These are phyloP conservation scores for Rhinoraja longicauda DNA, from an alignment of 2,797 vertebrate genomes.

Conservation along the genomic window DNA sequence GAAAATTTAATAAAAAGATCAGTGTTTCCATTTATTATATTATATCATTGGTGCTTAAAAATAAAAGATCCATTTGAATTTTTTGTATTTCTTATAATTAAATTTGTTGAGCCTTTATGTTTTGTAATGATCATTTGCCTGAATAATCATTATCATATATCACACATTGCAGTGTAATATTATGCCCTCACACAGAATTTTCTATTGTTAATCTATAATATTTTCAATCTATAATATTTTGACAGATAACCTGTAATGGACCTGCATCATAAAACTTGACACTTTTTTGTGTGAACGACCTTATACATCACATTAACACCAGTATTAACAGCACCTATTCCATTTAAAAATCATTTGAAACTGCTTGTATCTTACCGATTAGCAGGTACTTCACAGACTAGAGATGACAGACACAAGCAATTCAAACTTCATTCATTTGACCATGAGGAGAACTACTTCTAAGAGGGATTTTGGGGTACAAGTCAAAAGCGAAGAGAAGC, in stretches of 20 bases:
- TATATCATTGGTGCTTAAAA: not conserved
- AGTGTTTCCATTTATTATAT: not conserved
- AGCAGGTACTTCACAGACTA: not conserved
- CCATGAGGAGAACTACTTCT: too few relatives aligned
- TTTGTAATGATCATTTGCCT: not conserved
- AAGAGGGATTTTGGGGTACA: too few relatives aligned
- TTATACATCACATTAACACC: not conserved
- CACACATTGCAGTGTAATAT: not conserved
- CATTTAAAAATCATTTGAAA: not conserved
- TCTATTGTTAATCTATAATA: not conserved
- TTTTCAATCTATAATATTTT: not conserved
- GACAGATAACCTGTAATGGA: not conserved
- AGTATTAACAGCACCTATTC: not conserved
- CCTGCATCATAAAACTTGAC: not conserved
- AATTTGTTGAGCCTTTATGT: not conserved
- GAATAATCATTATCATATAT: not conserved
- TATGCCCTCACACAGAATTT: not conserved
- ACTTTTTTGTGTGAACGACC: not conserved
- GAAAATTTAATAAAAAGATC: too few relatives aligned
- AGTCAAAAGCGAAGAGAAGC: too few relatives aligned
- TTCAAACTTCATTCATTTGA: not conserved
- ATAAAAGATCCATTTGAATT: not conserved
- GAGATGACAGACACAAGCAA: constrained; percentile 1
- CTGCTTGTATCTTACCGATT: not conserved
- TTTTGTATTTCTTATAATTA: not conserved